Evolutionary conservation across 2,797 vertebrate genomes (phyloP), one percentile per base, ranked within the genome.

Genomic region (Tokudaia muenninki): DNA sequence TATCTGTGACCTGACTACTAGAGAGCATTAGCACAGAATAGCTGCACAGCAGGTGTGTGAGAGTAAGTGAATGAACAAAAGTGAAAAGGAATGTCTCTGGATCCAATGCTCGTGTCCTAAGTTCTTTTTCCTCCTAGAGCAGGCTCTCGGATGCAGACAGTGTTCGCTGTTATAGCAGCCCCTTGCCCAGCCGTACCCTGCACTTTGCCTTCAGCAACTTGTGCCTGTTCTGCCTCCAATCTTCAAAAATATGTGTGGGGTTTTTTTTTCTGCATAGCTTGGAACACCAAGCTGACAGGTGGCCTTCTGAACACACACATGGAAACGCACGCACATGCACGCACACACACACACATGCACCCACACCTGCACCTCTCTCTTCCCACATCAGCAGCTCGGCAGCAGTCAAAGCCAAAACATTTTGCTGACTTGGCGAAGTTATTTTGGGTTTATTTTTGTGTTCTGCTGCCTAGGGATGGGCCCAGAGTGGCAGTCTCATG

Each of bases 381-480:
- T 52, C 31, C 44, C 12, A 47, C 63, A 31, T 41, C 29, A 6
- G 63, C 55, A 80, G 22, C 65, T 80, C 41, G 29, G 6, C 87
- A 87, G 78, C 50, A 47, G 41, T 10, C 3, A 17, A 72, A 91
- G 91, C 81, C 87, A 83, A 78, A 77, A 47, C 44, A 57, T 72
- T 72, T 83, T 93, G 91, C 91, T 91, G 67, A 41, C 87, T 93
- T 82, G 77, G 52, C 82, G 83, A 83, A 37, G 57, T 87, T 96
- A 90, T 90, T 95, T 82, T 44, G 17, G 52, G 21, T 41, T 75
- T 41, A 22, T 55, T 67, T 80, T 88, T 37, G 37, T 79, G 59
- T 81, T 61, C 34, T 78, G 17, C 52, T 91, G 12, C 41, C 82
- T 82, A n/a, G 6, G n/a, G 6, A 37, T 59, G 8, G 24, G 47